A percentile compares a stretch with the other conserved stretches of the same genome.
Conservation (phyloP, 2,888 invertebrate species). For the Bombylius major region DNA sequence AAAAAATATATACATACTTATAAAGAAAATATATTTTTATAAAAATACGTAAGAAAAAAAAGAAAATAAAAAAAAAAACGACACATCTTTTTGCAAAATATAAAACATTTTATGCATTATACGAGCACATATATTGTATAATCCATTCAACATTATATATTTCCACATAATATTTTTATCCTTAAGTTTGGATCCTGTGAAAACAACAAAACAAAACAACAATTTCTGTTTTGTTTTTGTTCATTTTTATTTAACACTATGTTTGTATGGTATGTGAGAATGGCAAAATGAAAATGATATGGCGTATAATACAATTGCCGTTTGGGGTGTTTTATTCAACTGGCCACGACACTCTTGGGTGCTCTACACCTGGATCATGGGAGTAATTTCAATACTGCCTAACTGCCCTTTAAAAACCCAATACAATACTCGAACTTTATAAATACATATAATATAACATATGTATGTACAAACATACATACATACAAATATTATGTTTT, state of each 20-base stretch:
- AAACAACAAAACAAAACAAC: not conserved
- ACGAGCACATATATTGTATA: too few species aligned
- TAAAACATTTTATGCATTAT: too few species aligned
- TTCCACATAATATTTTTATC: too few species aligned
- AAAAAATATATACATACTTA: too few species aligned
- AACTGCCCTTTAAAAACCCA: slow-evolving; percentile 39
- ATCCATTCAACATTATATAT: too few species aligned
- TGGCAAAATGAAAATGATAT: not conserved
- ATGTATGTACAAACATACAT: too few species aligned
- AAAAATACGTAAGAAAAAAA: too few species aligned
- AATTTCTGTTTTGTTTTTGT: not conserved
- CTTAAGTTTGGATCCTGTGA: not conserved
- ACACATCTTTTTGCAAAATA: too few species aligned
- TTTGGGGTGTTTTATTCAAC: slow-evolving; percentile 37
- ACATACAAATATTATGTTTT: too few species aligned
- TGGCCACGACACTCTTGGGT: slow-evolving; percentile 39
- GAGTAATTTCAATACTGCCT: slow-evolving; percentile 36
- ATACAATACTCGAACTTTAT: slow-evolving; percentile 31
- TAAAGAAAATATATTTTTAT: too few species aligned
- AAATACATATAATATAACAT: too few species aligned
- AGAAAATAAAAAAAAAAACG: too few species aligned
- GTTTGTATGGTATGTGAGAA: not conserved
- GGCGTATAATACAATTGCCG: slow-evolving; percentile 32
- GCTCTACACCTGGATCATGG: slow-evolving; percentile 37
- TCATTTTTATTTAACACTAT: not conserved